Conservation (phyloP, 2,113 vertebrate species). For the human (Homo sapiens) region DNA sequence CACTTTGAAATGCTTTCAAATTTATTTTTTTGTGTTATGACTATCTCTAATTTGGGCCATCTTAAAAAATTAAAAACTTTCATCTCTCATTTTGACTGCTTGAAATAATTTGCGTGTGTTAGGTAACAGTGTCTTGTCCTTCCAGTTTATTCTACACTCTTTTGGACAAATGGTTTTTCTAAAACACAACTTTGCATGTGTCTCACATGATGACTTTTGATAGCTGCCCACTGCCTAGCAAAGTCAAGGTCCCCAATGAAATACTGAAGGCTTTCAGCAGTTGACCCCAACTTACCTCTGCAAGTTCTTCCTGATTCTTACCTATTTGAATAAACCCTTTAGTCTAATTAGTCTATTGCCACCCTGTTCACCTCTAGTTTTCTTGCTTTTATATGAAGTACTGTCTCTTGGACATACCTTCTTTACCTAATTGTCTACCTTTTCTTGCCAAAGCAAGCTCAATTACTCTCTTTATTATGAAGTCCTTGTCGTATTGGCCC, state of each 20-base stretch:
- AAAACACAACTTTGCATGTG: not conserved
- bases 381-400: not conserved
- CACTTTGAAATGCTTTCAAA: not conserved
- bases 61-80: not conserved
- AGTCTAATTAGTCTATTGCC: not conserved
- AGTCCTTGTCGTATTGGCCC: not conserved
- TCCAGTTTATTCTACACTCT: not conserved
- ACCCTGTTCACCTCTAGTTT: not conserved
- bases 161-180: not conserved
- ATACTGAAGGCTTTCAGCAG: not conserved
- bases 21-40: not conserved
- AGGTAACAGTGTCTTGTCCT: not conserved
- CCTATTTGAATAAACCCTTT: not conserved
- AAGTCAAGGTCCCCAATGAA: not conserved
- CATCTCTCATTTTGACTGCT: not conserved
- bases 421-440: not conserved
- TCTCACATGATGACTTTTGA: not conserved
- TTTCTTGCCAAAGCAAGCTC: not conserved
- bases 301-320: not conserved
- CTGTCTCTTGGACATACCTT: not conserved
- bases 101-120: not conserved
- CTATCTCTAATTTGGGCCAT: not conserved
- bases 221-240: not conserved
- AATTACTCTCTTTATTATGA: not conserved
- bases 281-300: not conserved